phyloP scores from a whole-genome alignment of 2,797 vertebrate genomes.

The Prunella strophiata region DNA sequence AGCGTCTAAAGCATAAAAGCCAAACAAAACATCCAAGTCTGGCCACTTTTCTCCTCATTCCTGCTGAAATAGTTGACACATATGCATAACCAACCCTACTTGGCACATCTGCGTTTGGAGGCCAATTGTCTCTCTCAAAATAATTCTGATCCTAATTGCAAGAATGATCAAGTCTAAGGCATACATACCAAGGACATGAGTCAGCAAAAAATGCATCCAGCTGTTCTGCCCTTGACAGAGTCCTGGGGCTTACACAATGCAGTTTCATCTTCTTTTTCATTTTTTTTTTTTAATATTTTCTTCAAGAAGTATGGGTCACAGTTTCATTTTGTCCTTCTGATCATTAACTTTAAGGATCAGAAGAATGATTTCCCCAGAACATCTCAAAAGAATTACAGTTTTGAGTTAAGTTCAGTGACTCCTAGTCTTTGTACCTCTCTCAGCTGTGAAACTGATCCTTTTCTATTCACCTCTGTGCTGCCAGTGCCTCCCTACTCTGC shows the following conservation, averaged over 20 bases:
- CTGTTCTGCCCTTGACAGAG: neutral
- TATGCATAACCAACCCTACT: neutral
- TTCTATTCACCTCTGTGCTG: neutral
- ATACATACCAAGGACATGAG: neutral
- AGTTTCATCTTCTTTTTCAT: neutral
- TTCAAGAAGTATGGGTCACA: slow-evolving; percentile 5
- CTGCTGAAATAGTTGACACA: neutral
- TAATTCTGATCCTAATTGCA: slow-evolving; percentile 10
- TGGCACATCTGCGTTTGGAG: slow-evolving; percentile 22
- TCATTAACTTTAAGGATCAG: slow-evolving; percentile 58
- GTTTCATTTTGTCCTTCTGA: slow-evolving; percentile 55
- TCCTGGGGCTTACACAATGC: neutral
- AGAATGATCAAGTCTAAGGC: neutral
- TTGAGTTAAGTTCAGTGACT: neutral
- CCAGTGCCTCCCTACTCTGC: neutral
- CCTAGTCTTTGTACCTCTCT: neutral
- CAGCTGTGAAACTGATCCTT: neutral
- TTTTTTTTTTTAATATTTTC: neutral
- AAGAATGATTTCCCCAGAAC: slow-evolving; percentile 19
- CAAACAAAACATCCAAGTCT: slow-evolving; percentile 9
- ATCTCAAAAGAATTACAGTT: neutral
- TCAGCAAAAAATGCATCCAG: slow-evolving; percentile 31
- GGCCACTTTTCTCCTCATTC: neutral
- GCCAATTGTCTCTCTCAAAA: slow-evolving; percentile 5
- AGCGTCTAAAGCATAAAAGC: neutral